Conservation (phyloP, 2,113 vertebrate genomes). For the Morone saxatilis region DNA sequence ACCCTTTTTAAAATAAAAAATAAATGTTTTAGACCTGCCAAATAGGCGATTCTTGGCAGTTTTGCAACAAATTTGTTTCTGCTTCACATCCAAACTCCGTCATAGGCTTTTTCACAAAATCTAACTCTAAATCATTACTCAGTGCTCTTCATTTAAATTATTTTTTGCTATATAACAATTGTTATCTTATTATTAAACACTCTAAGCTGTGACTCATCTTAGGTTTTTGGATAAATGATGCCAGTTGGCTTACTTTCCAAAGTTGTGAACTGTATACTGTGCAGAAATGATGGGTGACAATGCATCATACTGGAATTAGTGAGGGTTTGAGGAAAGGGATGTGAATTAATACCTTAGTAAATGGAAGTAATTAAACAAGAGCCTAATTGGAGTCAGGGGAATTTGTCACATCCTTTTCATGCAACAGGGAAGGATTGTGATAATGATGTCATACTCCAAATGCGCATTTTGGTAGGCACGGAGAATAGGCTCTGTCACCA, state of each 20-base stretch:
- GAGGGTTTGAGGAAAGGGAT: conserved; percentile 60
- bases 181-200: conserved; percentile 1
- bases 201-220: conserved; percentile 3
- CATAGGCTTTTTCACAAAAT: not conserved
- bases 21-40: not conserved
- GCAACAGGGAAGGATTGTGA: conserved; percentile 41
- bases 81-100: not conserved
- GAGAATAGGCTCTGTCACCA: conserved; percentile 47
- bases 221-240: conserved; percentile 2
- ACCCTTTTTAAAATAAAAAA: not conserved
- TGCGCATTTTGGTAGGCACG: conserved; percentile 48
- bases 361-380: conserved; percentile 76
- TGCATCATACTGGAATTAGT: conserved; percentile 70
- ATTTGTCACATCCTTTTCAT: conserved; percentile 68
- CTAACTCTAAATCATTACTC: not conserved
- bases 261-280: conserved; percentile 16
- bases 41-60: not conserved
- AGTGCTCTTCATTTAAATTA: not conserved
- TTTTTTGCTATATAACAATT: not conserved
- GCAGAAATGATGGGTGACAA: conserved; percentile 50
- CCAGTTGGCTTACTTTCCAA: conserved; percentile 8
- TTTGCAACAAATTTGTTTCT: not conserved
- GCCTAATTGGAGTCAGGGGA: conserved; percentile 75
- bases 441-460: conserved; percentile 72
- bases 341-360: conserved; percentile 78